A percentile compares a stretch with the other conserved stretches of the same genome.
Evolutionary conservation across 2,797 vertebrate species (phyloP).

Genomic region (Premnoplex brunnescens): DNA sequence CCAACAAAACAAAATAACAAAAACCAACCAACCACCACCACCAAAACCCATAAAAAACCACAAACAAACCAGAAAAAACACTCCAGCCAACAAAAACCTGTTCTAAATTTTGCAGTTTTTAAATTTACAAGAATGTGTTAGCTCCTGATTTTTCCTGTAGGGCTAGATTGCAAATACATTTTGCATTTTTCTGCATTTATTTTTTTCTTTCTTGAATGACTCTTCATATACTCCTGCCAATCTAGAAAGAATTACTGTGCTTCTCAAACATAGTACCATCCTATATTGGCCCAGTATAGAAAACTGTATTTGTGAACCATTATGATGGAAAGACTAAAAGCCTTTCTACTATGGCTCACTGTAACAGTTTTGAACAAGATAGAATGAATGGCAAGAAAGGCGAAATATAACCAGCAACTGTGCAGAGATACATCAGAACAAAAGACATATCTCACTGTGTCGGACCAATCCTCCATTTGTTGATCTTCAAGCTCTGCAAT

Average conservation of each 20-base stretch:
- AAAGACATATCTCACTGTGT: background rate
- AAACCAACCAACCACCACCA: no score
- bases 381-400: background rate
- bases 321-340: background rate
- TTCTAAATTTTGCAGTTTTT: background rate
- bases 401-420: background rate
- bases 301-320: background rate
- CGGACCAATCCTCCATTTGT: background rate
- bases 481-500: fast-evolving
- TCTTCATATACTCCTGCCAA: background rate
- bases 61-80: no score
- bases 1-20: no score
- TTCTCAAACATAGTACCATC: background rate
- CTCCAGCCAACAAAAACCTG: fast-evolving
- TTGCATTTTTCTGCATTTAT: no score
- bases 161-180: background rate
- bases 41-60: no score
- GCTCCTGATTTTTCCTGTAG: background rate
- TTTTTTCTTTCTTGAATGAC: background rate
- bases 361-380: background rate
- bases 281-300: background rate
- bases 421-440: background rate
- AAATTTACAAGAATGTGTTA: background rate
- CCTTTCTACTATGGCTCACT: background rate
- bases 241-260: background rate